These are phyloP conservation scores for Chelonoidis abingdonii DNA, from an alignment of 2,113 vertebrate species.

Conservation along the genomic window DNA sequence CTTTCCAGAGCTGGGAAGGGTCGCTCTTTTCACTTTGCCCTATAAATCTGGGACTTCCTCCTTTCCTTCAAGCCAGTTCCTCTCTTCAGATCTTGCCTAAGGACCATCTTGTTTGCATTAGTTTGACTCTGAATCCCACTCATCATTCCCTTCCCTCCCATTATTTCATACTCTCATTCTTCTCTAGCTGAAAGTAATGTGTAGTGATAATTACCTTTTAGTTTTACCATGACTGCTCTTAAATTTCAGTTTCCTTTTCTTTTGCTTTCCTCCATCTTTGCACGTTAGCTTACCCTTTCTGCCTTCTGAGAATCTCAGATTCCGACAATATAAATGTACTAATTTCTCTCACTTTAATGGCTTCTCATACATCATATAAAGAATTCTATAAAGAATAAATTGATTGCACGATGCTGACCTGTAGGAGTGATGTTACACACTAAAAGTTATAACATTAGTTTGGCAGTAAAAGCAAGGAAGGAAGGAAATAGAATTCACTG, in stretches of 20 bases:
- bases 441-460: slow-evolving; percentile 45
- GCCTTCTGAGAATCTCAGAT: not conserved
- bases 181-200: slow-evolving; percentile 50
- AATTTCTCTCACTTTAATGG: not conserved
- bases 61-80: slow-evolving; percentile 21
- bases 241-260: slow-evolving; percentile 10
- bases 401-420: not conserved
- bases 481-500: slow-evolving; percentile 59
- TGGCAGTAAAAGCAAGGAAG: slow-evolving; percentile 64
- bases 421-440: slow-evolving; percentile 28
- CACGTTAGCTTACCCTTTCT: not conserved
- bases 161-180: slow-evolving; percentile 60
- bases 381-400: slow-evolving; percentile 11
- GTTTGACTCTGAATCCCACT: slow-evolving; percentile 23
- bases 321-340: not conserved
- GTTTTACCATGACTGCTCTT: not conserved
- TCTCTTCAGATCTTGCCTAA: slow-evolving; percentile 1
- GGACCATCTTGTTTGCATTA: slow-evolving; percentile 55
- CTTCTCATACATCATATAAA: not conserved
- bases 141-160: slow-evolving; percentile 58
- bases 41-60: not conserved
- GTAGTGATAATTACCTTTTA: slow-evolving; percentile 9
- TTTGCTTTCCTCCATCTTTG: not conserved
- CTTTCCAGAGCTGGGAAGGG: slow-evolving; percentile 13
- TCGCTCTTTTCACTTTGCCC: not conserved